phyloP scores from a whole-genome alignment of 2,888 invertebrate species.

The Sisyra terminalis region DNA sequence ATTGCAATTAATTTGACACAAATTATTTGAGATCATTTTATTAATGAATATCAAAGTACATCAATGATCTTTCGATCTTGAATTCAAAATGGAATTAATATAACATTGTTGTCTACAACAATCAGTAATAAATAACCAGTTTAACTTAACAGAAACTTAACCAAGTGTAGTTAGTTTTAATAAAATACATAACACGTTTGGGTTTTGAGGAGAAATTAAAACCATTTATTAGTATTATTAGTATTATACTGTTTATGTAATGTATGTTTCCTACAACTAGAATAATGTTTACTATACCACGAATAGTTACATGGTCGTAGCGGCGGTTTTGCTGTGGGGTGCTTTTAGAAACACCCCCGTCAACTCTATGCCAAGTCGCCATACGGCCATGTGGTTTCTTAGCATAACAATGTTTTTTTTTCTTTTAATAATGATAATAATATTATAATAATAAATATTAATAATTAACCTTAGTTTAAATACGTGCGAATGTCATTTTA shows the following conservation, averaged over 20 bases:
- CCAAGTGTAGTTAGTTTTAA: conserved; percentile 1
- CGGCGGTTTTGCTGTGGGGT: too few species aligned
- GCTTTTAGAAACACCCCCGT: background rate
- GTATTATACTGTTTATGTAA: conserved; percentile 7
- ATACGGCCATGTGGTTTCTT: conserved; percentile 17
- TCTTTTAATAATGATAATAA: conserved; percentile 17
- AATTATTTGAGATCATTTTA: background rate
- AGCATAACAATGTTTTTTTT: conserved; percentile 26
- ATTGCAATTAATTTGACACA: too few species aligned
- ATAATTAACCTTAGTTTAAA: conserved; percentile 29
- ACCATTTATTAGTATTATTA: conserved; percentile 8
- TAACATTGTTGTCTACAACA: conserved; percentile 8
- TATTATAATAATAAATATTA: conserved; percentile 29
- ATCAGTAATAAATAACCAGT: conserved; percentile 5
- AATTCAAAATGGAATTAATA: background rate
- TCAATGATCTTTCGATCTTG: background rate
- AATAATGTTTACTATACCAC: conserved; percentile 27
- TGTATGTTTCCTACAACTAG: conserved; percentile 10
- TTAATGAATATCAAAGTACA: background rate
- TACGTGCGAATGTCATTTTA: conserved; percentile 31
- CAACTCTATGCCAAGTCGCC: background rate
- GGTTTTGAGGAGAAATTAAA: conserved; percentile 10
- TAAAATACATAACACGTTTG: conserved; percentile 7
- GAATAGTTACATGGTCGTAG: conserved; percentile 24
- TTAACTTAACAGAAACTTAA: conserved; percentile 8